A percentile compares a stretch with the other conserved stretches of the same genome.
phyloP scores from a whole-genome alignment of 2,797 vertebrate species.

The Alectoris magna region DNA sequence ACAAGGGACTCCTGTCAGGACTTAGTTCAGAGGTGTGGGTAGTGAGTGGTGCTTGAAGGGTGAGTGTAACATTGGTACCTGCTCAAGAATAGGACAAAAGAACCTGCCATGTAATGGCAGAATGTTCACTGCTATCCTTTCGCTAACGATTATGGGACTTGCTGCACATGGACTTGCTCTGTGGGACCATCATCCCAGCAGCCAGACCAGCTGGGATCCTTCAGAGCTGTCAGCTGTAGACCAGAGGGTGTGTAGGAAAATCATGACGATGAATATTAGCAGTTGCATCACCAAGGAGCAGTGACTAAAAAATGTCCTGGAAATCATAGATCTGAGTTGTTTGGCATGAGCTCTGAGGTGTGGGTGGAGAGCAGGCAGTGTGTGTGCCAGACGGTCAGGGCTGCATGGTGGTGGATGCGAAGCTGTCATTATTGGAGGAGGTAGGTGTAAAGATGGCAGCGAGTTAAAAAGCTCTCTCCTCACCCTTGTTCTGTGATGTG shows the following conservation, averaged over 20 bases:
- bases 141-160: not conserved
- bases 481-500: not conserved
- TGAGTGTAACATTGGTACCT: accelerated
- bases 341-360: not conserved
- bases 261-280: not conserved
- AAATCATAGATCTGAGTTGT: not conserved
- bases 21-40: not conserved
- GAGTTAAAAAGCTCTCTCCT: not conserved
- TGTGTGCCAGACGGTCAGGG: accelerated
- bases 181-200: not conserved
- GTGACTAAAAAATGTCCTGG: not conserved
- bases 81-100: not conserved
- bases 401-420: not conserved
- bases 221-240: not conserved
- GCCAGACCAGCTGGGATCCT: not conserved
- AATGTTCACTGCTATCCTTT: not conserved
- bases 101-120: not conserved
- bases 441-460: not conserved
- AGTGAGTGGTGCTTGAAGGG: accelerated
- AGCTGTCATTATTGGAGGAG: not conserved
- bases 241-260: not conserved
- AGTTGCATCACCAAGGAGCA: not conserved
- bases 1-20: not conserved
- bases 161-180: accelerated
- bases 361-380: not conserved